Conservation (phyloP, 2,113 vertebrate genomes). For the Atractosteus spatula region DNA sequence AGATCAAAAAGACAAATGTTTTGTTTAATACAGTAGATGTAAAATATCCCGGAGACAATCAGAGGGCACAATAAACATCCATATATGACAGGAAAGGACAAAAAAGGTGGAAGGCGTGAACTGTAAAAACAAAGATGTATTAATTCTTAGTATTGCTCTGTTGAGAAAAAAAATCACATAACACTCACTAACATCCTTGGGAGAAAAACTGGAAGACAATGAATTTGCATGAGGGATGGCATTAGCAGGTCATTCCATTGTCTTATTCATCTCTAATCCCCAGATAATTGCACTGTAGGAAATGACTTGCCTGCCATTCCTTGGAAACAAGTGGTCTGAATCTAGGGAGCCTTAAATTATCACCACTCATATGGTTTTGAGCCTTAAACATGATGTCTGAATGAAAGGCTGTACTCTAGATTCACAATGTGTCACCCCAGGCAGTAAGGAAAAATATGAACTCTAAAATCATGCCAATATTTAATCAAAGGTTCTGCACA, state of each 20-base stretch:
- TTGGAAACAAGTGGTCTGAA: not conserved
- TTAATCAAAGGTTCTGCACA: too few species aligned
- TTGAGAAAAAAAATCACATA: too few species aligned
- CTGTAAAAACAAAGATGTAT: too few species aligned
- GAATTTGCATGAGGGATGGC: too few species aligned
- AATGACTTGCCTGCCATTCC: not conserved
- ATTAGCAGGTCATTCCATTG: not conserved
- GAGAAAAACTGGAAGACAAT: too few species aligned
- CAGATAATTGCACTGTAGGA: not conserved
- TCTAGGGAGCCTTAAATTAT: not conserved
- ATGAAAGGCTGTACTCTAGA: not conserved
- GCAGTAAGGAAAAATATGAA: too few species aligned
- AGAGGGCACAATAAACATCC: not conserved
- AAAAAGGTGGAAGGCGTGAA: too few species aligned
- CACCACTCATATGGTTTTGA: not conserved
- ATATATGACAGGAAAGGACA: too few species aligned
- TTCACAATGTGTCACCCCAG: not conserved
- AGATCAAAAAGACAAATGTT: not conserved
- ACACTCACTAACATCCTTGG: too few species aligned
- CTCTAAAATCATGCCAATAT: too few species aligned
- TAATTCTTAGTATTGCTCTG: too few species aligned
- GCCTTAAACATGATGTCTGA: not conserved
- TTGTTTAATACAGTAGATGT: not conserved
- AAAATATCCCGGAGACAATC: too few species aligned
- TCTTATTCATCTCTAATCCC: not conserved